Conservation (phyloP, 2,113 vertebrate genomes). For the Ondatra zibethicus region DNA sequence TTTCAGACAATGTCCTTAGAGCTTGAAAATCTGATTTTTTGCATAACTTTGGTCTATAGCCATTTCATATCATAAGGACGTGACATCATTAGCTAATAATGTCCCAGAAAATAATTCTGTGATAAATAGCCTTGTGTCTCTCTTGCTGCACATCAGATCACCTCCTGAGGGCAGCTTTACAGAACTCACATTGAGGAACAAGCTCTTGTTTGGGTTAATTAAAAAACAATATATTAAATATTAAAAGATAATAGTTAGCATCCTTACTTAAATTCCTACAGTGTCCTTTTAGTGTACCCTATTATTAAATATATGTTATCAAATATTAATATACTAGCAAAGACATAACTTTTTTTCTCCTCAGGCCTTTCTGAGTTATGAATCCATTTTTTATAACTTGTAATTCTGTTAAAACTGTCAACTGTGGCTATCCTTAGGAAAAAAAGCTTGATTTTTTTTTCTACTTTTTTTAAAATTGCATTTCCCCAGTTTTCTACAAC, state of each 20-base stretch:
- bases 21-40: constrained; percentile 33
- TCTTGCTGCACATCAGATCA: neutral
- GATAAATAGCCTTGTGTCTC: constrained; percentile 23
- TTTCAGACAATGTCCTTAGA: constrained; percentile 48
- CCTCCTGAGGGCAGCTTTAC: neutral
- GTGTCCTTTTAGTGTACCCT: neutral
- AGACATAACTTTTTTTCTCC: constrained; percentile 41
- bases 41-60: constrained; percentile 19
- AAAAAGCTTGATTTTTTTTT: neutral
- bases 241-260: neutral
- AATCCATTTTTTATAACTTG: constrained; percentile 29
- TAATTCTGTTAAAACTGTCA: constrained; percentile 31
- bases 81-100: neutral
- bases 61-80: constrained; percentile 2
- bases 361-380: constrained; percentile 2
- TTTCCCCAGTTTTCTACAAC: constrained; percentile 48
- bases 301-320: constrained; percentile 18
- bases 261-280: neutral
- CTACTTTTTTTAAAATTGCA: constrained; percentile 31
- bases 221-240: neutral
- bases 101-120: constrained; percentile 49
- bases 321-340: constrained; percentile 44
- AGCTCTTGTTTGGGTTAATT: neutral
- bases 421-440: constrained; percentile 15
- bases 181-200: neutral